phyloP scores from a whole-genome alignment of 2,113 vertebrate genomes.

The Rhinolophus sinicus region DNA sequence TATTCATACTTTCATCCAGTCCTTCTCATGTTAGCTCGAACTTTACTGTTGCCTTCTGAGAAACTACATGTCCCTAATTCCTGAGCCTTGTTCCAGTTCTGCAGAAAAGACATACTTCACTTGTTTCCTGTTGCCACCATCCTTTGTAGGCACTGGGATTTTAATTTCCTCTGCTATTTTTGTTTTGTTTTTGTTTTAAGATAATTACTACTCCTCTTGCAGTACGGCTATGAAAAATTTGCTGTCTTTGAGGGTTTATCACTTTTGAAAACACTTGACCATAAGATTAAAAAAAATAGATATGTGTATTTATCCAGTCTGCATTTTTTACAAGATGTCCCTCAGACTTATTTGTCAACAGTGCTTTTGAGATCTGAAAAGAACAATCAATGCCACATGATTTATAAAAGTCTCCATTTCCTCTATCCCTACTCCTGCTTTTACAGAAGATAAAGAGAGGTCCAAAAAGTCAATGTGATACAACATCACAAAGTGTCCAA shows the following conservation, averaged over 20 bases:
- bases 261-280: not conserved
- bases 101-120: not conserved
- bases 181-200: not conserved
- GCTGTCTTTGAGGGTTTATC: not conserved
- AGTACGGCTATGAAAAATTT: not conserved
- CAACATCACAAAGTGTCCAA: not conserved
- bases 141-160: not conserved
- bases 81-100: not conserved
- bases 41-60: not conserved
- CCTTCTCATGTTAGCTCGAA: not conserved
- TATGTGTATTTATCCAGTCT: not conserved
- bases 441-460: not conserved
- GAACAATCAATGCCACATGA: not conserved
- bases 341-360: not conserved
- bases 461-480: not conserved
- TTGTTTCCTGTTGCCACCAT: not conserved
- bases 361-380: not conserved
- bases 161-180: not conserved
- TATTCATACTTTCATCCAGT: not conserved
- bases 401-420: not conserved
- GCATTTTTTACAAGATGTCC: not conserved
- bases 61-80: not conserved
- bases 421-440: not conserved
- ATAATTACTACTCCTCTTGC: not conserved
- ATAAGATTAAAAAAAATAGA: not conserved